Base-by-base conservation (phyloP, 2,113 vertebrate species). In the Syrmaticus mikado region DNA sequence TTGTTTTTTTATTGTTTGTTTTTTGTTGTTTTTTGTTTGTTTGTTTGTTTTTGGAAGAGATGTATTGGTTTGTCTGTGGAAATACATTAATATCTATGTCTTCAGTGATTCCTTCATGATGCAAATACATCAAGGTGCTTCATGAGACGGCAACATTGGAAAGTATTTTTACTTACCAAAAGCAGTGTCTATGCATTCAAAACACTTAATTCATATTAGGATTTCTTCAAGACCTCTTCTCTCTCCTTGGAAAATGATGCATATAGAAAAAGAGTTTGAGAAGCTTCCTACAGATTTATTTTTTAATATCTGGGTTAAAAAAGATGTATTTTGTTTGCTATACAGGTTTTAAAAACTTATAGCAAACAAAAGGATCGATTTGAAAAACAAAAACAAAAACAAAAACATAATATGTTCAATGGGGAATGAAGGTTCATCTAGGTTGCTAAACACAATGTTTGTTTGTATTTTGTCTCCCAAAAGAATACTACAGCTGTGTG, bases 231-330 rank as follows among this genome's bases (percentile, higher is more conserved):
- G 70, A 68, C 32, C 25, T 61, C 46, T 14, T 77, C 2, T 6
- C 9, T 92, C 3, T 7, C 13, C 27, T 66, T 27, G 46, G 40
- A 88, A 87, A 93, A 88, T 13, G 16, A 3, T 32, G 34, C 3
- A 8, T n/a, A 92, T 18, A 66, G 50, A 86, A 82, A 46, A 95
- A 5, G 34, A 96, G 90, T 94, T 52, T 75, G 90, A 96, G 85
- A 45, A 95, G 62, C 90, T 96, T 86, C 80, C 34, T 52, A 81
- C 22, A 71, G 60, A 89, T 81, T 85, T 96, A 66, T 87, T 94
- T 97, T 92, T 91, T 48, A 93, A 92, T 86, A 94, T 74, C 8
- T 77, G 6, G 36, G 84, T 92, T 90, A 85, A 93, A 83, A 45
- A 46, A 20, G 9, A 20, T 20, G 10, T 4, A 46, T 10, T 65